phyloP scores from a whole-genome alignment of 2,113 vertebrate genomes.

The Australoheros scitulus region DNA sequence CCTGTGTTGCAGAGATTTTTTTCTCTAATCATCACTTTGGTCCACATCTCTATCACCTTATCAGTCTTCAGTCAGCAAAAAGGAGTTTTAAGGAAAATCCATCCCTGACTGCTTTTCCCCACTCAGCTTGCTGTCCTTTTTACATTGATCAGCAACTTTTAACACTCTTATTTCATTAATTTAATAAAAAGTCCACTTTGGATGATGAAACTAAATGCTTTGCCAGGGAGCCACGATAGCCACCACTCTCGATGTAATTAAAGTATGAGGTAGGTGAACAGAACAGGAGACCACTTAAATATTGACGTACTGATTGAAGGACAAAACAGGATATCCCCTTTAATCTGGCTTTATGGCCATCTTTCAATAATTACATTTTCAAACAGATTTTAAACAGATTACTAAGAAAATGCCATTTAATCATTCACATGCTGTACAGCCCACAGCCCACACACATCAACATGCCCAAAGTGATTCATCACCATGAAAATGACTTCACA shows the following conservation, averaged over 20 bases:
- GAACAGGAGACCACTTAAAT: constrained; percentile 34
- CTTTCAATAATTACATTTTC: constrained; percentile 24
- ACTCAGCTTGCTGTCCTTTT: constrained; percentile 40
- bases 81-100: constrained; percentile 40
- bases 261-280: constrained; percentile 27
- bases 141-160: constrained; percentile 66
- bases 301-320: constrained; percentile 36
- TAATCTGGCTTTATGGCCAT: constrained; percentile 2
- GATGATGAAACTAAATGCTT: constrained; percentile 69
- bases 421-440: not conserved
- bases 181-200: constrained; percentile 65
- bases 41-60: constrained; percentile 26
- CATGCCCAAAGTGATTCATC: not conserved
- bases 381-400: constrained; percentile 18
- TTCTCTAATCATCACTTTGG: constrained; percentile 23
- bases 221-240: constrained; percentile 41
- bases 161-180: constrained; percentile 62
- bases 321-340: not conserved
- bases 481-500: constrained; percentile 28
- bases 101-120: constrained; percentile 19
- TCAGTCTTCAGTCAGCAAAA: constrained; percentile 52
- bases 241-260: constrained; percentile 55
- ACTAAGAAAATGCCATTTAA: constrained; percentile 22
- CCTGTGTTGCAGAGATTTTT: not conserved
- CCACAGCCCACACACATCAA: not conserved